phyloP scores from a whole-genome alignment of 1,140 invertebrate genomes.

The Pristionchus pacificus region DNA sequence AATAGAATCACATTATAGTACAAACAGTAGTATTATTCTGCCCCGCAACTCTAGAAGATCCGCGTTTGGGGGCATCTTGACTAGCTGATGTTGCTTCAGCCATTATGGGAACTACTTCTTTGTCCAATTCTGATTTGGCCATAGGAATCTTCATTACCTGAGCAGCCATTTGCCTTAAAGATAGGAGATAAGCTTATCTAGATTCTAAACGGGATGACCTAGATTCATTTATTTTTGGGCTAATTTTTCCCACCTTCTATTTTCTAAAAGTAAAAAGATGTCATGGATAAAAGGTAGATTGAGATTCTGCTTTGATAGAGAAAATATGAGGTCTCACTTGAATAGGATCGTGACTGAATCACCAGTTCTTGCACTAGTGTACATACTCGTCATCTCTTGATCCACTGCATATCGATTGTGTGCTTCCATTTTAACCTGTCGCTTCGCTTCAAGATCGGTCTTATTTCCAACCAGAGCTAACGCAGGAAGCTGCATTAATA shows the following conservation, averaged over 20 bases:
- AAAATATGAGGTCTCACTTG: constrained; percentile 33
- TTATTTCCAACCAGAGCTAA: constrained; percentile 80
- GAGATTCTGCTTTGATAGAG: neutral
- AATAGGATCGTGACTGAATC: constrained; percentile 70
- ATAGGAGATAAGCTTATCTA: neutral
- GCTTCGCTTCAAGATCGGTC: constrained; percentile 79
- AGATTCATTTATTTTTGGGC: too few relatives aligned
- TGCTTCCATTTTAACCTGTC: constrained; percentile 73
- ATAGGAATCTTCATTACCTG: neutral
- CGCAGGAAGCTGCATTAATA: constrained; percentile 61
- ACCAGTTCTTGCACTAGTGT: constrained; percentile 80
- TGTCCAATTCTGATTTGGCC: neutral
- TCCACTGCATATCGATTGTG: constrained; percentile 75
- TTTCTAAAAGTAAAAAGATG: too few relatives aligned
- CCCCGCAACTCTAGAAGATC: neutral
- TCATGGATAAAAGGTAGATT: too few relatives aligned
- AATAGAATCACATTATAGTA: neutral
- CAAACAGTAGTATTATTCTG: neutral
- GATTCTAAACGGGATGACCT: too few relatives aligned
- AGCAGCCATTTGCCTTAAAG: neutral
- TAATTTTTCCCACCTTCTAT: too few relatives aligned
- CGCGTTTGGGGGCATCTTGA: neutral
- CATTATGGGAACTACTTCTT: neutral
- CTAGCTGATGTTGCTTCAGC: neutral
- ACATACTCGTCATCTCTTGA: constrained; percentile 70